A percentile compares a stretch with the other conserved stretches of the same genome.
Evolutionary conservation across 2,888 invertebrate species (phyloP).

Genomic region (Leucophenga maculata): DNA sequence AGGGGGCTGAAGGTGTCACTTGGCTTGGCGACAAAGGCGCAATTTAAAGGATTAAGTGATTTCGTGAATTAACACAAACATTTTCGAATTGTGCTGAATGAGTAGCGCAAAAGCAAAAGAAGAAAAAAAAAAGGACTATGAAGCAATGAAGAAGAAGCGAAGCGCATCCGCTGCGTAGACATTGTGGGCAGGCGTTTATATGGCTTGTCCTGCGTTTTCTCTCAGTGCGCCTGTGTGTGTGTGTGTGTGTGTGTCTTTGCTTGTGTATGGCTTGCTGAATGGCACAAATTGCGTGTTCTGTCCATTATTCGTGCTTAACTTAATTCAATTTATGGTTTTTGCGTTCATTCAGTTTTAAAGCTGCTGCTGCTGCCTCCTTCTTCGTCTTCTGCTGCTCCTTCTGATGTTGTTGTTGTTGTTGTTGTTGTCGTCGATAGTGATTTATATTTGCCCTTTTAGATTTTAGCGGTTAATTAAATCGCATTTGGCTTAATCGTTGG

Average conservation of each 20-base stretch:
- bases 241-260: neutral
- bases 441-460: conserved; percentile 60
- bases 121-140: conserved; percentile 3
- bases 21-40: conserved; percentile 34
- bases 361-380: conserved; percentile 28
- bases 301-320: conserved; percentile 61
- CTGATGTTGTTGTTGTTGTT: neutral
- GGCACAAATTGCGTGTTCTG: conserved; percentile 58
- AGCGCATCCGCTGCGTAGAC: conserved; percentile 38
- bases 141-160: conserved; percentile 14
- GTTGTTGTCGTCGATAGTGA: conserved; percentile 53
- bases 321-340: conserved; percentile 59
- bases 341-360: conserved; percentile 3
- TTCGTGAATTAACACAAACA: conserved; percentile 51
- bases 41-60: conserved; percentile 64
- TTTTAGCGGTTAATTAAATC: conserved; percentile 63
- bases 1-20: conserved; percentile 53
- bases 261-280: neutral
- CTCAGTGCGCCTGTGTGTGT: neutral
- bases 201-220: neutral
- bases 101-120: neutral
- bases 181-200: too few species aligned
- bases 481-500: conserved; percentile 61
- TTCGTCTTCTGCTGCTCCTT: neutral
- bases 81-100: conserved; percentile 9